Evolutionary conservation across 1,140 invertebrate species (phyloP).

Genomic region (Drosophila pachea): DNA sequence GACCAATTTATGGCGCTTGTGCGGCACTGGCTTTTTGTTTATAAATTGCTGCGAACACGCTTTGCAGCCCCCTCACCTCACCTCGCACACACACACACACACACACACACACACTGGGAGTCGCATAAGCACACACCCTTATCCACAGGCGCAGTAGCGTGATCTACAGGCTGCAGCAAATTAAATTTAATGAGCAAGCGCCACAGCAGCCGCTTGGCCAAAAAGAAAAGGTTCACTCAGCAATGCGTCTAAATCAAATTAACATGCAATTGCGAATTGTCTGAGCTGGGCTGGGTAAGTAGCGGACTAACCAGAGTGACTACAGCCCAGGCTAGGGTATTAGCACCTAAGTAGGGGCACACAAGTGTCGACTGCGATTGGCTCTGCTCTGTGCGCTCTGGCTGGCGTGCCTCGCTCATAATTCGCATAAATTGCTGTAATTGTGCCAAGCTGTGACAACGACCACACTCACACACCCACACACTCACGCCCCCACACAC

Average conservation of each 20-base stretch:
- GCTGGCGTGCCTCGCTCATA: constrained; percentile 36
- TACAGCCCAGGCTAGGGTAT: no score
- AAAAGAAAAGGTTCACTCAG: constrained; percentile 63
- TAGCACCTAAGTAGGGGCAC: no score
- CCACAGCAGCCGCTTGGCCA: constrained; percentile 44
- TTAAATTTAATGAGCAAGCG: constrained; percentile 69
- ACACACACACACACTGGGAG: not conserved
- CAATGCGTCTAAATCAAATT: constrained; percentile 71
- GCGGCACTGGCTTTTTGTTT: constrained; percentile 62
- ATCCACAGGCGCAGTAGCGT: not conserved
- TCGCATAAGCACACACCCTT: no score
- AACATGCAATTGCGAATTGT: constrained; percentile 39
- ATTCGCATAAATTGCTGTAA: constrained; percentile 63
- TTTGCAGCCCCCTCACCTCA: not conserved
- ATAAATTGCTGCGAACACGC: constrained; percentile 45
- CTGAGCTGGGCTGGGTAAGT: not conserved
- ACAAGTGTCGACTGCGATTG: not conserved
- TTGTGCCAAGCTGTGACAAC: constrained; percentile 50
- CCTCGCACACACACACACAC: not conserved
- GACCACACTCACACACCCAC: constrained; percentile 10
- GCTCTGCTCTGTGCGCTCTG: constrained; percentile 8
- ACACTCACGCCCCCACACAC: constrained; percentile 1
- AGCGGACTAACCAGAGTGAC: no score
- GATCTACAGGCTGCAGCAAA: constrained; percentile 37
- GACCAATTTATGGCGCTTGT: constrained; percentile 69